phyloP scores from a whole-genome alignment of 2,888 invertebrate species.

The Drosophila phalerata region DNA sequence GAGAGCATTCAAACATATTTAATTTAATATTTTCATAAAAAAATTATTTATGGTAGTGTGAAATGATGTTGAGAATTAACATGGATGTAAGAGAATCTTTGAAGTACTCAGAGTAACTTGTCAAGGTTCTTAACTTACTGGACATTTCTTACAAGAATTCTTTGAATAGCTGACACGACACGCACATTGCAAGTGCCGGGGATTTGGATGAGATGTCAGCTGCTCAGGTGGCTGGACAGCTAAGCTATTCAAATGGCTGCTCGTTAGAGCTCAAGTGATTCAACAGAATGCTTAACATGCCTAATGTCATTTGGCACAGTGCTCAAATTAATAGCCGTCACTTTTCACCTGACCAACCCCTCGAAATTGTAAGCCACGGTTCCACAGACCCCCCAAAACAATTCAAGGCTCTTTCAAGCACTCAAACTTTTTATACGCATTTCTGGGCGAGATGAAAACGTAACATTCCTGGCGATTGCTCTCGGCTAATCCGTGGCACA shows the following conservation, averaged over 20 bases:
- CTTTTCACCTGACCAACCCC: conserved; percentile 74
- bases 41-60: conserved; percentile 3
- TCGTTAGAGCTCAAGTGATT: conserved; percentile 78
- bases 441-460: conserved; percentile 64
- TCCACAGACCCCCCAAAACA: conserved; percentile 32
- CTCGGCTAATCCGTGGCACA: conserved; percentile 69
- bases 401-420: conserved; percentile 25
- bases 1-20: neutral
- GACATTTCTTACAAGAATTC: conserved; percentile 43
- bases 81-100: conserved; percentile 20
- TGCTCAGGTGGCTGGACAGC: conserved; percentile 34
- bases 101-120: conserved; percentile 45
- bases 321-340: conserved; percentile 77
- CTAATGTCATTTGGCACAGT: conserved; percentile 79
- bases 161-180: conserved; percentile 36
- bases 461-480: conserved; percentile 66
- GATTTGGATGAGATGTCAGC: conserved; percentile 31
- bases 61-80: conserved; percentile 6
- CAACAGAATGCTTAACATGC: conserved; percentile 80
- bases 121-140: conserved; percentile 30
- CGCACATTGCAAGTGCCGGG: conserved; percentile 6
- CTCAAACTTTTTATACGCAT: conserved; percentile 57
- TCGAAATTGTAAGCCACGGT: conserved; percentile 6
- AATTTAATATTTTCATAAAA: neutral
- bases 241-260: conserved; percentile 77